Base-by-base conservation (phyloP, 2,797 vertebrate genomes). In the Selene dorsalis region DNA sequence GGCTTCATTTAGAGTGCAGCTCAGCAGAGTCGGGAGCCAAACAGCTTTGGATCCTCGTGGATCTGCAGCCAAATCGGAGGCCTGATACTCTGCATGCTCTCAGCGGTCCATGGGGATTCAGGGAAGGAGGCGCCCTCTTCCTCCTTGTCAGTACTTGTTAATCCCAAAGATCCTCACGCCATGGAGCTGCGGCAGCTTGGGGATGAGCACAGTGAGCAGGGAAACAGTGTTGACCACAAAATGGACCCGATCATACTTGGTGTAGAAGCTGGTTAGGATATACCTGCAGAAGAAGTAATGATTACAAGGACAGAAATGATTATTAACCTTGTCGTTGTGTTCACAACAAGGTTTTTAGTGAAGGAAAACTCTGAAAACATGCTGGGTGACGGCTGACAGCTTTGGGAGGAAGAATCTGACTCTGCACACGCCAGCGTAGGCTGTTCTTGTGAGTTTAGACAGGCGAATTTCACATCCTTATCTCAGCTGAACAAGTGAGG, bases 181-280 rank as follows among this genome's bases (percentile, higher is more conserved):
- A 0, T 98, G 98, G 74, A 98, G 92, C 94, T 98, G 97, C n/a
- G 97, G 97, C 87, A 99, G 94, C 88, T 99, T 99, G 89, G 98
- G 98, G 87, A 99, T 98, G 85, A 99, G 95, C 41, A 98, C 97
- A 0, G 94, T 95, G 86, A 96, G 94, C 88, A 96, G 74, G 70
- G 98, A 99, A 80, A 97, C 94, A 0, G 97, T 99, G 95, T 99
- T 99, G 94, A 99, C 95, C 86, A 98, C 82, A 82, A 99, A 99
- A 91, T 99, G 98, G 83, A 94, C 84, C 84, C 95, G 93, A 87
- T 99, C 97, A 0, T 99, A 99, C 93, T 99, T 99, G 67, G 98
- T 99, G 94, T 99, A 99, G 94, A 99, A 99, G 95, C 97, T 99
- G 94, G 98, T 98, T 79, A 99, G 95, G 84, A 99, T 97, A 72